phyloP scores from a whole-genome alignment of 2,113 vertebrate species.

The Colossoma macropomum region DNA sequence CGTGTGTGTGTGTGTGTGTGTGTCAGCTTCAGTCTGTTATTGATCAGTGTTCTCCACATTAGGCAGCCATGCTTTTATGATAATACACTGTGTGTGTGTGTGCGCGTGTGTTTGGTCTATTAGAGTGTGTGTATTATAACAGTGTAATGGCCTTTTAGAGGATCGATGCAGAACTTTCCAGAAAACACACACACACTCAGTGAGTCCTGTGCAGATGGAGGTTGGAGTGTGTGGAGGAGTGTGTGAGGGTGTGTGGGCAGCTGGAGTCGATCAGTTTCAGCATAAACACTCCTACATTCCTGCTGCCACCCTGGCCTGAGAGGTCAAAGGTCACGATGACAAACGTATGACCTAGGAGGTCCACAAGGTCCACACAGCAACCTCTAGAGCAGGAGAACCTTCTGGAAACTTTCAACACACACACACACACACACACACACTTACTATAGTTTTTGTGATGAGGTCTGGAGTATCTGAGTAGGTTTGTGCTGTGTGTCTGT shows the following conservation, averaged over 20 bases:
- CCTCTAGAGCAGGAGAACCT: slow-evolving; percentile 78
- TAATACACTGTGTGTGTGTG: slow-evolving; percentile 75
- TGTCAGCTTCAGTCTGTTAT: slow-evolving; percentile 79
- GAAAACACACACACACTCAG: slow-evolving; percentile 53
- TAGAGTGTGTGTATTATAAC: slow-evolving; percentile 83
- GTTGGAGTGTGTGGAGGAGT: slow-evolving; percentile 46
- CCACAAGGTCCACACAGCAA: slow-evolving; percentile 48
- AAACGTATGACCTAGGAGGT: slow-evolving; percentile 91
- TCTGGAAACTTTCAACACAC: slow-evolving; percentile 94
- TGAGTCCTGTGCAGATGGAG: too few species aligned
- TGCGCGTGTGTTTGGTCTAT: slow-evolving; percentile 75
- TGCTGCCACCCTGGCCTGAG: slow-evolving; percentile 89
- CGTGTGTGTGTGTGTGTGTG: slow-evolving; percentile 48
- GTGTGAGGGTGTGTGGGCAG: slow-evolving; percentile 79
- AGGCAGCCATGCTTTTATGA: slow-evolving; percentile 83
- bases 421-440: slow-evolving; percentile 2
- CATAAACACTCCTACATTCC: slow-evolving; percentile 98
- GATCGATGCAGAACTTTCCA: slow-evolving; percentile 72
- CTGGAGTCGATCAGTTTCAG: slow-evolving; percentile 98
- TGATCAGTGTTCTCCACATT: slow-evolving; percentile 76
- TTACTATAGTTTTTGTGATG: neutral
- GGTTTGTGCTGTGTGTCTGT: neutral
- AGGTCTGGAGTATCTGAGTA: neutral
- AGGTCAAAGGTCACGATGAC: slow-evolving; percentile 94
- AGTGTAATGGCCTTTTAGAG: slow-evolving; percentile 79